A percentile compares a stretch with the other conserved stretches of the same genome.
Evolutionary conservation across 2,888 invertebrate species (phyloP).

Genomic region (Cosmia pyralina): DNA sequence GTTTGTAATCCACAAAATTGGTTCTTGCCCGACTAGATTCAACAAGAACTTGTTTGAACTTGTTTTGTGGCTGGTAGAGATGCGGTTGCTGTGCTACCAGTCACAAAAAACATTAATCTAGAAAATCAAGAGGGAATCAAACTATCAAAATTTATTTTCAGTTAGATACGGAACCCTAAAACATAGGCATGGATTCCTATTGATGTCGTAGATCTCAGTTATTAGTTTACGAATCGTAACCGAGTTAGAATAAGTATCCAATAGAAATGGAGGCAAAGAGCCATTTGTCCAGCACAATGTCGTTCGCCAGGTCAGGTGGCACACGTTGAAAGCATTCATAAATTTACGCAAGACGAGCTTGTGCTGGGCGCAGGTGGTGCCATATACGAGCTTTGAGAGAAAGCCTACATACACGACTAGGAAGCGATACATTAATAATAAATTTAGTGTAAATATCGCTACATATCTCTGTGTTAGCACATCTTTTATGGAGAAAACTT

Average conservation of each 20-base stretch:
- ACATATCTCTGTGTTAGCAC: constrained; percentile 44
- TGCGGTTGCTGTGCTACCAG: neutral
- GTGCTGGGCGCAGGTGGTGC: constrained; percentile 84
- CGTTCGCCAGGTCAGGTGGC: constrained; percentile 88
- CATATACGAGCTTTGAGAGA: constrained; percentile 73
- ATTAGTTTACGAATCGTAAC: constrained; percentile 45
- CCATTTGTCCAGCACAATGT: constrained; percentile 86
- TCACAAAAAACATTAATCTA: neutral
- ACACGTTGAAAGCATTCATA: constrained; percentile 88
- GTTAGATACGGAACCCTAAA: neutral
- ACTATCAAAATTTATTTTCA: neutral
- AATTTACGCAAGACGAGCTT: constrained; percentile 84
- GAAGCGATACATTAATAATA: constrained; percentile 70
- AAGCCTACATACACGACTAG: constrained; percentile 76
- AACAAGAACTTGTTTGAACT: neutral
- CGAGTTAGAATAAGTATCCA: constrained; percentile 76
- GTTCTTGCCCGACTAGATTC: neutral
- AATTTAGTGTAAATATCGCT: constrained; percentile 60
- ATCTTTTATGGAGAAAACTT: constrained; percentile 41
- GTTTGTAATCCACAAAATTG: neutral
- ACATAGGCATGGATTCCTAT: constrained; percentile 7
- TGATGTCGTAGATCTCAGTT: constrained; percentile 21
- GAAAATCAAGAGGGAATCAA: neutral
- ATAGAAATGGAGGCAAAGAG: constrained; percentile 82
- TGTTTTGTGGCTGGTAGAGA: neutral